Evolutionary conservation across 2,797 vertebrate genomes (phyloP).

Genomic region (Dendrocincla fuliginosa): DNA sequence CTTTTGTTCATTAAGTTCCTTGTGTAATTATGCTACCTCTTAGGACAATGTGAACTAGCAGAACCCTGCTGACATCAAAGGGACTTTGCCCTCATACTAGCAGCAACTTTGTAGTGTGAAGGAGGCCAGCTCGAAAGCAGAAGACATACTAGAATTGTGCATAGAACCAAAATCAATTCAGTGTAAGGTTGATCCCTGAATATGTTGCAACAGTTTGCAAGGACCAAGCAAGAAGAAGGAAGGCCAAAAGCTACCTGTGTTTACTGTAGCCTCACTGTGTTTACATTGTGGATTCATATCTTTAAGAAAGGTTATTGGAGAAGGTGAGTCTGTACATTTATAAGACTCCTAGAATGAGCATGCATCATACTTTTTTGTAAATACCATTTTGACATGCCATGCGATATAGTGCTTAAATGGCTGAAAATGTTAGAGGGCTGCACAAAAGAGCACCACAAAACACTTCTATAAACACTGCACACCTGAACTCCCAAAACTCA

Average conservation of each 20-base stretch:
- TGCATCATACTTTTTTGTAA: neutral
- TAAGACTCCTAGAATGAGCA: neutral
- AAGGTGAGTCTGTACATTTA: neutral
- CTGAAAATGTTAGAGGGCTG: neutral
- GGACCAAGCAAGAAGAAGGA: neutral
- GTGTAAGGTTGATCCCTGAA: neutral
- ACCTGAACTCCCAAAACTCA: constrained; percentile 69
- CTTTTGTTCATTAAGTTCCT: neutral
- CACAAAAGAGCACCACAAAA: neutral
- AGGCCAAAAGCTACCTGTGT: neutral
- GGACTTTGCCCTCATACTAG: neutral
- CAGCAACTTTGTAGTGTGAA: neutral
- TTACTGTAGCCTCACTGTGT: neutral
- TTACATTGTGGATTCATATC: neutral
- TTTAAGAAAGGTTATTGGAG: neutral
- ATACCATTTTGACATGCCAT: neutral
- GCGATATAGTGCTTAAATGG: neutral
- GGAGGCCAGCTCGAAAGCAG: neutral
- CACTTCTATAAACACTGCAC: neutral
- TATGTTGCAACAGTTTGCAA: neutral
- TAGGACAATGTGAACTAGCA: neutral
- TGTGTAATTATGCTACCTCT: neutral
- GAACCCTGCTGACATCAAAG: neutral
- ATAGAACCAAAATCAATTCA: neutral
- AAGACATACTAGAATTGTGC: neutral